Conservation (phyloP, 2,797 vertebrate genomes). For the Megalops cyprinoides region DNA sequence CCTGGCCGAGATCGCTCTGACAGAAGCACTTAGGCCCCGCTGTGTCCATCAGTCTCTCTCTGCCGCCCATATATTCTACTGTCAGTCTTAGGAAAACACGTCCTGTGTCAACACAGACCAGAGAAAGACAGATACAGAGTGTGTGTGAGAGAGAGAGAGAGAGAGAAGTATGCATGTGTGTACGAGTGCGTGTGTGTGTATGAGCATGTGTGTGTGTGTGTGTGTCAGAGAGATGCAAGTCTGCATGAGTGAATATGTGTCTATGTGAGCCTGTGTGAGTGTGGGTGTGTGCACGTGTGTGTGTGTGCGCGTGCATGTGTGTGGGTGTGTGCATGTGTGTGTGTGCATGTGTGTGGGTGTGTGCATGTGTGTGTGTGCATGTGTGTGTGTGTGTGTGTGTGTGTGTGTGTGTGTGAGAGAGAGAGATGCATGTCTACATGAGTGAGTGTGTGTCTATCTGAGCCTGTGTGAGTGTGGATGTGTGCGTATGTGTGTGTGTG, state of each 20-base stretch:
- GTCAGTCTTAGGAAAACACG: neutral
- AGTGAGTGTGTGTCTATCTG: too few relatives aligned
- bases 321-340: neutral
- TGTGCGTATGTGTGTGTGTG: conserved; percentile 5
- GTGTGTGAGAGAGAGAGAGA: neutral
- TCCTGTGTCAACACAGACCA: neutral
- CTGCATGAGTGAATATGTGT: too few relatives aligned
- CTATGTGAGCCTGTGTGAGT: too few relatives aligned
- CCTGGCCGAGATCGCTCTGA: neutral
- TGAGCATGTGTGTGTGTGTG: conserved; percentile 15
- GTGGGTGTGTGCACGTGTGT: neutral
- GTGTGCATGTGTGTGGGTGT: neutral
- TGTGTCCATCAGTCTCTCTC: neutral
- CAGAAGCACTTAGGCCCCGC: neutral
- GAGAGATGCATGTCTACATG: too few relatives aligned
- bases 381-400: neutral
- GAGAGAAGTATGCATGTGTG: too few relatives aligned
- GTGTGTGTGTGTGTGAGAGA: conserved; percentile 6
- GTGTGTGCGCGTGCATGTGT: conserved; percentile 14
- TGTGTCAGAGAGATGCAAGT: too few relatives aligned
- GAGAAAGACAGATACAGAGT: too few relatives aligned
- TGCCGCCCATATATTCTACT: neutral
- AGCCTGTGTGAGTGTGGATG: neutral
- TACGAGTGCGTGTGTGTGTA: neutral
- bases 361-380: neutral